Evolutionary conservation across 2,888 invertebrate species (phyloP).

Genomic region (Biston betularia): DNA sequence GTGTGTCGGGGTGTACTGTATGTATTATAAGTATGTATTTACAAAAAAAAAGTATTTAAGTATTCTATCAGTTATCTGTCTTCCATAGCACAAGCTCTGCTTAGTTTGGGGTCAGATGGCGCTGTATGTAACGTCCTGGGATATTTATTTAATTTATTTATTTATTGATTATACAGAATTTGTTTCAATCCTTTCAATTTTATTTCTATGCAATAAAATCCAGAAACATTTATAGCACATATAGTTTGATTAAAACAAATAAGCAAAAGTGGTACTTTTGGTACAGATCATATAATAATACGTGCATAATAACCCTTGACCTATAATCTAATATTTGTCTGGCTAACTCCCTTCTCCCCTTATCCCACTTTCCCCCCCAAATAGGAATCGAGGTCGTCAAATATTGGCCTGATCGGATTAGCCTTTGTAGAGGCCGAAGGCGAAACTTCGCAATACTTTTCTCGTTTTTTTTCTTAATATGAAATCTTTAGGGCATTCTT

Average conservation of each 20-base stretch:
- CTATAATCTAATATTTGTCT: conserved; percentile 23
- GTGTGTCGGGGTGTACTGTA: too few species aligned
- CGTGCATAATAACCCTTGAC: conserved; percentile 28
- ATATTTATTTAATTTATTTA: too few species aligned
- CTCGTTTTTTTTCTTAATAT: neutral
- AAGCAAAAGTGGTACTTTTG: neutral
- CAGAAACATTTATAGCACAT: neutral
- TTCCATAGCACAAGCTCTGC: too few species aligned
- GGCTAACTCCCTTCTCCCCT: neutral
- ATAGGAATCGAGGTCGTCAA: conserved; percentile 32
- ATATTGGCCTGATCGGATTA: conserved; percentile 35
- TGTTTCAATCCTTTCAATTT: neutral
- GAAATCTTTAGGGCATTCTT: neutral
- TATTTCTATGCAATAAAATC: neutral
- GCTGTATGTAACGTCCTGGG: too few species aligned
- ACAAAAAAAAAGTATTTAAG: too few species aligned
- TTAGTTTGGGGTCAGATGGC: too few species aligned
- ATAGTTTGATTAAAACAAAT: conserved; percentile 3
- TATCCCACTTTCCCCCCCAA: neutral
- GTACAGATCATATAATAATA: conserved; percentile 12
- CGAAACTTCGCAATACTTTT: neutral
- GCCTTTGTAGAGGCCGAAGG: conserved; percentile 15
- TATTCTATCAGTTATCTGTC: too few species aligned
- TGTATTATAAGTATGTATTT: too few species aligned
- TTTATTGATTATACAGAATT: too few species aligned